Evolutionary conservation across 1,140 invertebrate genomes (phyloP), one percentile per base, ranked within the genome.

Genomic region (Ceratina australensis): DNA sequence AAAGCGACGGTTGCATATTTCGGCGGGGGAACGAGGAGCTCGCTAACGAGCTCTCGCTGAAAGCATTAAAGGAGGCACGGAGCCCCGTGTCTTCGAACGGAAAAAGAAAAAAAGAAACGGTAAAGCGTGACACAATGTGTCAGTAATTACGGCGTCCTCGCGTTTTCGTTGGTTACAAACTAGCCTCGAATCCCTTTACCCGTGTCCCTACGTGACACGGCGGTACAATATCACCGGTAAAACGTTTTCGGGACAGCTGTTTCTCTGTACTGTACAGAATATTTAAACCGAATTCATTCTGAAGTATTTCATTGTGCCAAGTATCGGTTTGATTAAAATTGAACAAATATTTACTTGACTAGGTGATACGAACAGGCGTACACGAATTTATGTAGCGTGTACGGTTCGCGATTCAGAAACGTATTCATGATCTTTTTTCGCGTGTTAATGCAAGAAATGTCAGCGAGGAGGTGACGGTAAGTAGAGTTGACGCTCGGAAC

Each of bases 91-190:
- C 78, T 33, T 52, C 59, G 71, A 72, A 68, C 18, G 0, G 50
- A 15, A 54, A 20, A 65, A 79, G 60, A 60, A 64, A 74, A 5
- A 79, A 52, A 60, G 57, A 74, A 5, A 50, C 57, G 24, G 20
- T 59, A 59, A 24, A 42, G 52, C 60, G 63, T 22, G 52, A 61
- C 64, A 74, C 78, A 80, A 80, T 81, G 64, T 59, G 63, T 28
- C 79, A 33, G 79, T 72, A 82, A 82, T 81, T 81, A 82, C 69
- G 52, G 54, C n/a, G 56, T 64, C 64, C 65, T 69, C 59, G 67
- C 74, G 79, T n/a, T 20, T 47, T 75, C 59, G 64, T 57, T 65
- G 20, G 28, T 42, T 63, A 52, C 61, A 12, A 10, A 49, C 33
- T 10, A 16, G 47, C 22, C 75, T 81, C 72, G 78, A 68, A 80